Evolutionary conservation across 2,888 invertebrate genomes (phyloP), one percentile per base, ranked within the genome.

Genomic region (Athetis lepigone): DNA sequence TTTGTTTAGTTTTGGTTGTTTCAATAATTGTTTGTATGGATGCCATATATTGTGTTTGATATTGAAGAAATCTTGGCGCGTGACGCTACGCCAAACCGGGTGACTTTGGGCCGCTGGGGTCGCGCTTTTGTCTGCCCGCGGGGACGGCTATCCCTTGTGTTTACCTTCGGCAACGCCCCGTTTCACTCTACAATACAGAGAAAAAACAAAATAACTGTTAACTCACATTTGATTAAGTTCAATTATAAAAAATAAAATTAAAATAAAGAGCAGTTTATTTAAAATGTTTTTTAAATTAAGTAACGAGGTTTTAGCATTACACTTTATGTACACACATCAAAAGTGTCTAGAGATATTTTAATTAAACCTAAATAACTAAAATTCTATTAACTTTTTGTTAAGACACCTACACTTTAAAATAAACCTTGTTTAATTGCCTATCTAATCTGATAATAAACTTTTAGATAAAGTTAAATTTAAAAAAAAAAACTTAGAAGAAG

Each of bases 161-260:
- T 88, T 88, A 87, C 85, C 85, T 87, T 80, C 82, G 85, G 82
- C 85, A 85, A 87, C 84, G 83, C 88, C 86, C 87, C 80, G 81
- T 82, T 86, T 83, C 75, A 75, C 78, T 84, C 83, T 76, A 80
- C 75, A 77, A 80, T 81, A 76, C 71, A 80, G 77, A 71, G 70
- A 84, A 85, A 33, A 80, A 80, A 80, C 71, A 82, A 81, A 65
- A 50, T 64, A 56, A 57, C 46, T 39, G 36, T 23, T 46, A 52
- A 47, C 52, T 47, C 36, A 56, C 27, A 16, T 66, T 52, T 57
- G 50, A 70, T 65, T 66, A 19, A 61, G 18, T 56, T 59, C 49
- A 68, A 65, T 43, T 51, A 42, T 8, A 36, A 49, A 56, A 60
- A 23, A 60, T 6, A 18, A 21, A 51, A 64, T 47, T 13, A 23